Evolutionary conservation across 2,888 invertebrate genomes (phyloP).

Genomic region (Scaptodrosophila latifasciaeformis): DNA sequence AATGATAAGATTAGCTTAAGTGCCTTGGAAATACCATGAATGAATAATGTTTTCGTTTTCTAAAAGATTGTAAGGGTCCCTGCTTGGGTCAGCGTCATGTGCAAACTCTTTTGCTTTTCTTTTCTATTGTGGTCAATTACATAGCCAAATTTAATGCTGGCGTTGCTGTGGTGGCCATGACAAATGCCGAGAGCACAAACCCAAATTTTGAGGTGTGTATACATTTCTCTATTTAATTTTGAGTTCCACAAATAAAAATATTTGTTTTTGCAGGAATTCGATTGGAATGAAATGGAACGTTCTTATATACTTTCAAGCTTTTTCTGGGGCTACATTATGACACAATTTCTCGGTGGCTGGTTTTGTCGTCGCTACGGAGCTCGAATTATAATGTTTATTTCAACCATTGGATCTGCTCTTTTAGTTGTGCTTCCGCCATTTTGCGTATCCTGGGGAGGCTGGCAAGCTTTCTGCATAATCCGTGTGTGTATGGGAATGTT

Average conservation of each 20-base stretch:
- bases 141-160: conserved; percentile 81
- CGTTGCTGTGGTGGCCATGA: conserved; percentile 85
- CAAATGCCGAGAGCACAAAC: conserved; percentile 76
- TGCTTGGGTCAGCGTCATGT: conserved; percentile 79
- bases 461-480: conserved; percentile 78
- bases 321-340: conserved; percentile 85
- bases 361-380: conserved; percentile 84
- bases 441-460: conserved; percentile 80
- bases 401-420: conserved; percentile 80
- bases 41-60: too few relatives aligned
- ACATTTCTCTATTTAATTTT: conserved; percentile 5
- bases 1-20: too few relatives aligned
- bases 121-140: conserved; percentile 79
- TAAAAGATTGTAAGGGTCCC: conserved; percentile 72
- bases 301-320: conserved; percentile 82
- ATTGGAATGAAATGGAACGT: conserved; percentile 77
- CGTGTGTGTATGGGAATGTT: conserved; percentile 81
- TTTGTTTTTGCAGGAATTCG: conserved; percentile 54
- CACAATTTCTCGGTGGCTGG: conserved; percentile 80
- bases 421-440: conserved; percentile 81
- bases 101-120: conserved; percentile 79
- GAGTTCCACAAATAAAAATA: neutral
- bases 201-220: conserved; percentile 76
- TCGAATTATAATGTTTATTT: conserved; percentile 78
- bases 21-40: too few relatives aligned